phyloP scores from a whole-genome alignment of 2,113 vertebrate genomes.

The Stigmatopora argus region DNA sequence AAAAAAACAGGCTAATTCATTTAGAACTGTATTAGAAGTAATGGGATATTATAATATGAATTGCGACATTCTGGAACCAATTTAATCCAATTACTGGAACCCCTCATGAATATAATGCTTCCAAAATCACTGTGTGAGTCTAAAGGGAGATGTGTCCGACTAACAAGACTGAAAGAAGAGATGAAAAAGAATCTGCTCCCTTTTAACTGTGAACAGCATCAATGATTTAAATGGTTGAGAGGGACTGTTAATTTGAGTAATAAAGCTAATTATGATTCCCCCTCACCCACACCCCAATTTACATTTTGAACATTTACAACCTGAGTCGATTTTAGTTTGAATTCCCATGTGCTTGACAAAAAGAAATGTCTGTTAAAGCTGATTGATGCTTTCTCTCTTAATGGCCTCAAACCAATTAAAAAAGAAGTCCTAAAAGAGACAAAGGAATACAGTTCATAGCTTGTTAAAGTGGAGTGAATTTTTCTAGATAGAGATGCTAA shows the following conservation, averaged over 20 bases:
- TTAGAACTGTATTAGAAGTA: conserved; percentile 82
- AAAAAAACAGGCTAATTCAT: conserved; percentile 78
- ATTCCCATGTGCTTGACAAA: conserved; percentile 64
- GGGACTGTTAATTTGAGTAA: conserved; percentile 68
- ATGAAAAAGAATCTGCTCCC: conserved; percentile 52
- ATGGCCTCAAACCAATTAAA: conserved; percentile 51
- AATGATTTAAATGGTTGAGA: conserved; percentile 69
- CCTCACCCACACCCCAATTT: conserved; percentile 52
- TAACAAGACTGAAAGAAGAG: conserved; percentile 55
- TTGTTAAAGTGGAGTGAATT: conserved; percentile 42
- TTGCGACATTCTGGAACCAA: conserved; percentile 84
- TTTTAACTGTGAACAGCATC: conserved; percentile 65
- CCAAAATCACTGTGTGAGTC: conserved; percentile 79
- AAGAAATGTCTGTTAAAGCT: conserved; percentile 49
- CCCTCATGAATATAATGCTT: conserved; percentile 82
- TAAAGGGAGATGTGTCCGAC: conserved; percentile 76
- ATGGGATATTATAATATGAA: conserved; percentile 85
- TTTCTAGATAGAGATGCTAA: conserved; percentile 35
- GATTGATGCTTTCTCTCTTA: conserved; percentile 57
- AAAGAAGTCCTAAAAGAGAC: conserved; percentile 52
- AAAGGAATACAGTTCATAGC: conserved; percentile 44
- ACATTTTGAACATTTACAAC: conserved; percentile 76
- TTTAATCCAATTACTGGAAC: conserved; percentile 84
- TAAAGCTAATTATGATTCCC: conserved; percentile 60
- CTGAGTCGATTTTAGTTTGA: conserved; percentile 67